Evolutionary conservation across 2,797 vertebrate genomes (phyloP).

Genomic region (Phataginus tricuspis): DNA sequence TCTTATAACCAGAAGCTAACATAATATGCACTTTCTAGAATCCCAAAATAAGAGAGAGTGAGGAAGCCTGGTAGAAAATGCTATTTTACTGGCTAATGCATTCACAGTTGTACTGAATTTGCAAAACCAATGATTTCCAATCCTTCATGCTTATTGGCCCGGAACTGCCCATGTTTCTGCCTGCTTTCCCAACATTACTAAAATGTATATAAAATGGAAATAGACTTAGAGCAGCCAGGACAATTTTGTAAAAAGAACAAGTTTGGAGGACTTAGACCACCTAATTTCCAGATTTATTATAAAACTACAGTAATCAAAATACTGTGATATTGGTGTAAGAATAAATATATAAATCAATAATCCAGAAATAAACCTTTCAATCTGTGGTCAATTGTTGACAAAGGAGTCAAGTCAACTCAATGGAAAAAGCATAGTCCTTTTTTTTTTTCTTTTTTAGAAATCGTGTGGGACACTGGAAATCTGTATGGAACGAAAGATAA

Average conservation of each 20-base stretch:
- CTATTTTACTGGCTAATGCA: neutral
- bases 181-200: neutral
- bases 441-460: neutral
- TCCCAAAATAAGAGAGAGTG: neutral
- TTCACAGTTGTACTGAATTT: neutral
- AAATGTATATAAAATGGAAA: constrained; percentile 21
- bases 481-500: neutral
- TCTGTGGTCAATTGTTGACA: neutral
- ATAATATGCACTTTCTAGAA: neutral
- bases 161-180: neutral
- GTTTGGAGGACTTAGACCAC: neutral
- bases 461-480: neutral
- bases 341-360: neutral
- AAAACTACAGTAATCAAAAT: neutral
- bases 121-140: neutral
- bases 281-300: neutral
- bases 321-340: neutral
- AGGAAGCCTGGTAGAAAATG: neutral
- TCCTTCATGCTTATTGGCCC: neutral
- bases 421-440: neutral
- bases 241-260: constrained; percentile 17
- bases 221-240: neutral
- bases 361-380: neutral
- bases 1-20: neutral
- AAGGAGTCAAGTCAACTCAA: neutral